Evolutionary conservation across 2,113 vertebrate genomes (phyloP).

Genomic region (Azemiops feae): DNA sequence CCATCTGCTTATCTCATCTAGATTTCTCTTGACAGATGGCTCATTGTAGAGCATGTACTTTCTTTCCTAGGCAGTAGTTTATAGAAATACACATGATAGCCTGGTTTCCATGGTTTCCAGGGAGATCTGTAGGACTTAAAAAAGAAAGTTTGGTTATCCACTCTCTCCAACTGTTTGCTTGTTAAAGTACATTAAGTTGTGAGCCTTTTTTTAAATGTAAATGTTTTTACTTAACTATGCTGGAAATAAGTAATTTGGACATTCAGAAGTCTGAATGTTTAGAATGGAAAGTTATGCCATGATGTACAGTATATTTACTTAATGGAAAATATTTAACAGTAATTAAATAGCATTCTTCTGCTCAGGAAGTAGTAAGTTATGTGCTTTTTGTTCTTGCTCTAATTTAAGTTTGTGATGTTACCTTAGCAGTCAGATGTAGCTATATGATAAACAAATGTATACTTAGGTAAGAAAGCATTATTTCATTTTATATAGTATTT

Average conservation of each 20-base stretch:
- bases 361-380: not conserved
- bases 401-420: not conserved
- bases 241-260: not conserved
- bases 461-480: not conserved
- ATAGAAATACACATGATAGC: slow-evolving; percentile 62
- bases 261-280: not conserved
- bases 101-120: slow-evolving; percentile 48
- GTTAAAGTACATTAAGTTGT: slow-evolving; percentile 33
- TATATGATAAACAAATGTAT: not conserved
- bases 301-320: not conserved
- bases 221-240: slow-evolving; percentile 17
- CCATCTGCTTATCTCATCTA: slow-evolving; percentile 70
- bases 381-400: not conserved
- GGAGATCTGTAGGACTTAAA: slow-evolving; percentile 53
- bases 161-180: slow-evolving; percentile 33
- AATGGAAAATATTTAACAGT: not conserved
- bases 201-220: not conserved
- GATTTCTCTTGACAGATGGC: slow-evolving; percentile 68
- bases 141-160: slow-evolving; percentile 52
- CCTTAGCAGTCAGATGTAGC: not conserved
- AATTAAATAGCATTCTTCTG: not conserved
- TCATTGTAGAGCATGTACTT: slow-evolving; percentile 56
- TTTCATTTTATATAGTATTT: not conserved
- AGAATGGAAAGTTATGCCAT: not conserved
- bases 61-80: slow-evolving; percentile 63